phyloP scores from a whole-genome alignment of 2,888 invertebrate species.

The Phytoseiulus persimilis region DNA sequence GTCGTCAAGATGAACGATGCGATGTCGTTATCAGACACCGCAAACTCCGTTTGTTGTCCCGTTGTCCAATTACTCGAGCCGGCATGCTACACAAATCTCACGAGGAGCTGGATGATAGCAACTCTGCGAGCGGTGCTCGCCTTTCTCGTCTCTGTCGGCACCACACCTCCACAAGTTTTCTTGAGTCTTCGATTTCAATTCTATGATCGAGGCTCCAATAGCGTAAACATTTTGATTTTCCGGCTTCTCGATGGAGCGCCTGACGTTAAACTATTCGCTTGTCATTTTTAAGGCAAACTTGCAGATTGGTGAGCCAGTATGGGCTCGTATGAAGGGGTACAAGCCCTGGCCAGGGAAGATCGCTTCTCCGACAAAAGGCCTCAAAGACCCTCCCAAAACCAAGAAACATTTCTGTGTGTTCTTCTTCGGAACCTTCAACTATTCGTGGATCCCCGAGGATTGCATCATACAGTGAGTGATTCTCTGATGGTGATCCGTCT shows the following conservation, averaged over 20 bases:
- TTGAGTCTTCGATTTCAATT: too few relatives aligned
- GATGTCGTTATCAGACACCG: background rate
- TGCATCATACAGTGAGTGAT: constrained; percentile 69
- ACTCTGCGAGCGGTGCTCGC: too few relatives aligned
- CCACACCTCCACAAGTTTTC: too few relatives aligned
- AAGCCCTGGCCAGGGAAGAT: constrained; percentile 43
- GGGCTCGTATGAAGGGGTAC: constrained; percentile 44
- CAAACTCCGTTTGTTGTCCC: background rate
- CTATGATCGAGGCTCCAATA: too few relatives aligned
- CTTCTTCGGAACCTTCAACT: constrained; percentile 45
- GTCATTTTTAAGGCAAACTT: constrained; percentile 6
- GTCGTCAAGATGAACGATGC: too few relatives aligned
- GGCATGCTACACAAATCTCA: background rate
- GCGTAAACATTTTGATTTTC: too few relatives aligned
- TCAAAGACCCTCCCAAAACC: constrained; percentile 41
- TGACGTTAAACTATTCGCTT: too few relatives aligned
- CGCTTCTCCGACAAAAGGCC: constrained; percentile 40
- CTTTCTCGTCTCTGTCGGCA: too few relatives aligned
- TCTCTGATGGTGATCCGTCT: too few relatives aligned
- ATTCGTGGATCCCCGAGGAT: constrained; percentile 76
- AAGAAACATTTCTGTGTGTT: constrained; percentile 44
- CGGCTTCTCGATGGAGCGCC: too few relatives aligned
- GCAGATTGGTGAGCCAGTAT: constrained; percentile 43
- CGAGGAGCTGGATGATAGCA: background rate
- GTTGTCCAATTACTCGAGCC: background rate